These are phyloP conservation scores for Cyphomyrus plagiostoma DNA, from an alignment of 2,113 vertebrate genomes.

Conservation along the genomic window DNA sequence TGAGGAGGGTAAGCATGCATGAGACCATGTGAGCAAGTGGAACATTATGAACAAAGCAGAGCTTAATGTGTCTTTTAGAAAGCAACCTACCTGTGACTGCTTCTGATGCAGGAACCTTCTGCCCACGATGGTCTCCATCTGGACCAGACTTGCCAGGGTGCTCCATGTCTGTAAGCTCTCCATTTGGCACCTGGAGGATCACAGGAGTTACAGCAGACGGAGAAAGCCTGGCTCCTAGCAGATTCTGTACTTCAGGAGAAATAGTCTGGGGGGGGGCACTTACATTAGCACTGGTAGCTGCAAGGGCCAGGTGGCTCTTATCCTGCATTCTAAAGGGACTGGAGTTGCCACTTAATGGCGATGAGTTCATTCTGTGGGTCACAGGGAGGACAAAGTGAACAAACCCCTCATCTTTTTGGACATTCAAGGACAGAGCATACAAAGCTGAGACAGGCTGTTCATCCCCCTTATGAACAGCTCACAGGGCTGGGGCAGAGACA, in stretches of 20 bases:
- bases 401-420: neutral
- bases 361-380: slow-evolving; percentile 67
- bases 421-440: neutral
- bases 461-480: neutral
- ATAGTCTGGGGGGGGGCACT: slow-evolving; percentile 40
- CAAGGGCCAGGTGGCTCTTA: slow-evolving; percentile 60
- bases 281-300: slow-evolving; percentile 62
- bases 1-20: slow-evolving; percentile 31
- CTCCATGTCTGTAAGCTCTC: slow-evolving; percentile 61
- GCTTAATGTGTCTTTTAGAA: neutral
- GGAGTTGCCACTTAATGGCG: slow-evolving; percentile 68
- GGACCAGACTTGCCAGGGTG: slow-evolving; percentile 60
- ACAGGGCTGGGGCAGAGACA: neutral
- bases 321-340: slow-evolving; percentile 69
- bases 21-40: neutral
- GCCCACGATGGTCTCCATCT: slow-evolving; percentile 58
- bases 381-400: neutral
- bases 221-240: neutral
- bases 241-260: neutral
- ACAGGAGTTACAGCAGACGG: neutral
- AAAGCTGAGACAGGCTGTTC: neutral
- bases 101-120: slow-evolving; percentile 56
- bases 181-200: slow-evolving; percentile 67
- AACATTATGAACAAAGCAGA: neutral
- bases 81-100: slow-evolving; percentile 62